Conservation (phyloP, 2,113 vertebrate species). For the Grantiella picta region DNA sequence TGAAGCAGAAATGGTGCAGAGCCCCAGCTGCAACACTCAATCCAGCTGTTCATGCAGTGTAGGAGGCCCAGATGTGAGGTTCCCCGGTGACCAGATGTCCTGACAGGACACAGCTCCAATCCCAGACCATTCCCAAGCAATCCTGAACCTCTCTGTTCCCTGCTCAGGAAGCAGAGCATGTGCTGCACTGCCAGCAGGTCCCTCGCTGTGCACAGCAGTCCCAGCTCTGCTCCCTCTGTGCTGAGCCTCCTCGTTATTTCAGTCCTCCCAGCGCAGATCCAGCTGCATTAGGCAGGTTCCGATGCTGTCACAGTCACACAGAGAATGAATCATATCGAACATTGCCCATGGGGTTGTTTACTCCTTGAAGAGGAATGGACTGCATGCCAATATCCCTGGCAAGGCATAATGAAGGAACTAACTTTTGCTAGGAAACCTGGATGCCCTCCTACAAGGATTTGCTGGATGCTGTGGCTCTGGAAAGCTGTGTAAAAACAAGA, state of each 20-base stretch:
- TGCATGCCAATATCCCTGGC: constrained; percentile 16
- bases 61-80: background rate
- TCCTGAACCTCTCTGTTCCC: background rate
- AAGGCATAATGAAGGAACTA: background rate
- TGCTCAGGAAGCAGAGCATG: rapidly evolving
- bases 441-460: background rate
- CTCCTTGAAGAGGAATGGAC: background rate
- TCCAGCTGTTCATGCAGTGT: rapidly evolving
- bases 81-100: background rate
- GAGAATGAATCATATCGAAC: constrained; percentile 10
- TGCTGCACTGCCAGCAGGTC: rapidly evolving
- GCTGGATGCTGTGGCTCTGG: background rate
- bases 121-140: rapidly evolving
- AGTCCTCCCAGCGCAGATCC: background rate
- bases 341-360: constrained; percentile 31
- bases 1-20: background rate
- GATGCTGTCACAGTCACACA: background rate
- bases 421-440: constrained; percentile 1
- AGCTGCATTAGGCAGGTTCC: background rate
- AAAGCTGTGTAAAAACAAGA: background rate
- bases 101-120: rapidly evolving
- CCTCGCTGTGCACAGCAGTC: background rate
- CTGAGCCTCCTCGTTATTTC: background rate
- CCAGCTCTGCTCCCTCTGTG: background rate
- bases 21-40: rapidly evolving